Conservation (phyloP, 2,113 vertebrate species). For the Dipodomys ordii region DNA sequence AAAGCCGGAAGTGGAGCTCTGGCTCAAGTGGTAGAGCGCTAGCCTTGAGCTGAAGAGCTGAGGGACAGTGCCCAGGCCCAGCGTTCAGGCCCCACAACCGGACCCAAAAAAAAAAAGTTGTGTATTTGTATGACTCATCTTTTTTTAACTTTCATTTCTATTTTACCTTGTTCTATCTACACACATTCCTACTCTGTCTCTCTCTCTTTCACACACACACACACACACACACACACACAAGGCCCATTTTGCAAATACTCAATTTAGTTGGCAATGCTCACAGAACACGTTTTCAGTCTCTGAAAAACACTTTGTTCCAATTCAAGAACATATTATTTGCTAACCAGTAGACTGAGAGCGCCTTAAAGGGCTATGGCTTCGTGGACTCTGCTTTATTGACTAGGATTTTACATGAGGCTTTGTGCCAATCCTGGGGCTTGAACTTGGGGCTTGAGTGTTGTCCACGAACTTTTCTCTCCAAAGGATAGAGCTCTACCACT, state of each 20-base stretch:
- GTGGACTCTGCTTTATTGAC: background rate
- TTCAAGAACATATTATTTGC: background rate
- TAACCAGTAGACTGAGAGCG: background rate
- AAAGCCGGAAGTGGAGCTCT: too few relatives aligned
- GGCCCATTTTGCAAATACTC: slow-evolving; percentile 16
- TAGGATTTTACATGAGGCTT: background rate
- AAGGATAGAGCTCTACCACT: too few relatives aligned
- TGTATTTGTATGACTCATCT: background rate
- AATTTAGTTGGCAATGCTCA: background rate
- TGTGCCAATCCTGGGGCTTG: too few relatives aligned
- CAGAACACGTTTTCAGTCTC: slow-evolving; percentile 27
- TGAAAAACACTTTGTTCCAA: background rate
- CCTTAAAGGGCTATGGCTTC: background rate
- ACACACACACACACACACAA: background rate
- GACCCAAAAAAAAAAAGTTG: background rate
- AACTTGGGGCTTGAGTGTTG: too few relatives aligned
- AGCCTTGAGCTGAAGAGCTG: too few relatives aligned
- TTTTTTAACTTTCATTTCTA: background rate
- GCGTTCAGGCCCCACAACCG: too few relatives aligned
- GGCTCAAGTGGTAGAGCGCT: too few relatives aligned
- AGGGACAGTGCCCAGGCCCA: too few relatives aligned
- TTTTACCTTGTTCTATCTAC: background rate
- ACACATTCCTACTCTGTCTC: background rate
- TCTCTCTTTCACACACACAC: too few relatives aligned
- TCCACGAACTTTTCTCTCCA: too few relatives aligned